These are phyloP conservation scores for Rhopalosiphum maidis DNA, from an alignment of 1,140 invertebrate genomes.

Conservation along the genomic window DNA sequence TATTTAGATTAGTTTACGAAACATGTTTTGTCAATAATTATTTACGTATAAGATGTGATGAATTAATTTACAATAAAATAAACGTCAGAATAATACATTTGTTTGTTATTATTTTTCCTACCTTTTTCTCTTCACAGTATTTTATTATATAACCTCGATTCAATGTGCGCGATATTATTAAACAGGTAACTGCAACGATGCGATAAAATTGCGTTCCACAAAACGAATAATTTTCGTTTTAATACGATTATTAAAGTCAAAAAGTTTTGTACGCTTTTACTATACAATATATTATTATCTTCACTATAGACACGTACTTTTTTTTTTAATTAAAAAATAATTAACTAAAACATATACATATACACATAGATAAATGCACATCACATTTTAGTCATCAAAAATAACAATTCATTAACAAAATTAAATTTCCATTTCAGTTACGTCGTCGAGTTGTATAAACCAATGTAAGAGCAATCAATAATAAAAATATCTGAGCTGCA, in stretches of 20 bases:
- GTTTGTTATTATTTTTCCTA: neutral
- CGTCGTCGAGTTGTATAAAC: neutral
- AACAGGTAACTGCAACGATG: constrained; percentile 21
- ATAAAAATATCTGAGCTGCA: neutral
- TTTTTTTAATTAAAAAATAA: constrained; percentile 37
- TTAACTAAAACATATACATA: neutral
- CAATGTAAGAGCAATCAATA: neutral
- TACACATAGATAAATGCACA: neutral
- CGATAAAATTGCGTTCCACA: neutral
- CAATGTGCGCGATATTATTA: neutral
- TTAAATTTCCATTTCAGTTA: neutral
- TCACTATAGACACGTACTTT: neutral
- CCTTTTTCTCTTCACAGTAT: neutral
- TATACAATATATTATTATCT: constrained; percentile 8
- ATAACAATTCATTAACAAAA: neutral
- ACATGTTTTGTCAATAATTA: constrained; percentile 18
- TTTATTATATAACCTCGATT: neutral
- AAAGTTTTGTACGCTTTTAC: neutral
- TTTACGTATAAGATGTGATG: constrained; percentile 9
- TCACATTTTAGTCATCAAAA: neutral
- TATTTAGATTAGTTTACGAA: constrained; percentile 28
- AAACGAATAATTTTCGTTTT: constrained; percentile 20
- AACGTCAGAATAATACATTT: neutral
- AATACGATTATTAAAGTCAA: constrained; percentile 16
- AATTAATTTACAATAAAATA: constrained; percentile 2